Conservation (phyloP, 2,113 vertebrate species). For the Lagopus leucura region DNA sequence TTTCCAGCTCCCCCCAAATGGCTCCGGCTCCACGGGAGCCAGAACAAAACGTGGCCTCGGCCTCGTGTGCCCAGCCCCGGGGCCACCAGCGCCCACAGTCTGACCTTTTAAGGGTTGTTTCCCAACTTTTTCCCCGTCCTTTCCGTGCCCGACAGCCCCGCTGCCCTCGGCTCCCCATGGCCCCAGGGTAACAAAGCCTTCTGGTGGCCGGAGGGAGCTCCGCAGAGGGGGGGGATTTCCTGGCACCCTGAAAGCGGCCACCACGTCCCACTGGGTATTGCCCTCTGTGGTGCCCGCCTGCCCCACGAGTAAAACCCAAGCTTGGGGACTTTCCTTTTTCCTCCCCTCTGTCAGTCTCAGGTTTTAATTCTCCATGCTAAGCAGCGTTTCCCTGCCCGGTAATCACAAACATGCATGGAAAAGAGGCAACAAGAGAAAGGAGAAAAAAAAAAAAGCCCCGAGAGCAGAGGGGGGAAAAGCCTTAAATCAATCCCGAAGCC, state of each 20-base stretch:
- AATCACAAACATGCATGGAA: constrained; percentile 77
- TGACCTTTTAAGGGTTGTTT: constrained; percentile 70
- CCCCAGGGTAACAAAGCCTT: not conserved
- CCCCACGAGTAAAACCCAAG: not conserved
- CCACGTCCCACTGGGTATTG: not conserved
- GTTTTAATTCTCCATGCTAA: constrained; percentile 64
- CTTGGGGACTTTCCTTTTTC: constrained; percentile 45
- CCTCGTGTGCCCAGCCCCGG: not conserved
- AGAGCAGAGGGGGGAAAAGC: constrained; percentile 33
- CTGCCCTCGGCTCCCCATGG: not conserved
- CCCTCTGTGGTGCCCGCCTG: not conserved
- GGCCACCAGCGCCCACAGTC: not conserved
- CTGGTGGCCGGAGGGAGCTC: not conserved
- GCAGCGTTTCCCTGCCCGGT: constrained; percentile 54
- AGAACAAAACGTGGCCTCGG: not conserved
- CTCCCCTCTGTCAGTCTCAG: constrained; percentile 56
- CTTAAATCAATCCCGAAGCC: constrained; percentile 72
- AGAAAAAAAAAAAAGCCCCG: not conserved
- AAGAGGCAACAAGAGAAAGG: constrained; percentile 26
- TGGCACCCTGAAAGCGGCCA: not conserved
- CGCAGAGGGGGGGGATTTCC: not conserved
- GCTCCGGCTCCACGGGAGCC: not conserved
- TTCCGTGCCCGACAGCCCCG: not conserved
- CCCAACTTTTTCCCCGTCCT: not conserved
- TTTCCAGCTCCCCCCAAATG: constrained; percentile 39